Evolutionary conservation across 2,888 invertebrate genomes (phyloP), one percentile per base, ranked within the genome.

Genomic region (Dromius quadrimaculatus): DNA sequence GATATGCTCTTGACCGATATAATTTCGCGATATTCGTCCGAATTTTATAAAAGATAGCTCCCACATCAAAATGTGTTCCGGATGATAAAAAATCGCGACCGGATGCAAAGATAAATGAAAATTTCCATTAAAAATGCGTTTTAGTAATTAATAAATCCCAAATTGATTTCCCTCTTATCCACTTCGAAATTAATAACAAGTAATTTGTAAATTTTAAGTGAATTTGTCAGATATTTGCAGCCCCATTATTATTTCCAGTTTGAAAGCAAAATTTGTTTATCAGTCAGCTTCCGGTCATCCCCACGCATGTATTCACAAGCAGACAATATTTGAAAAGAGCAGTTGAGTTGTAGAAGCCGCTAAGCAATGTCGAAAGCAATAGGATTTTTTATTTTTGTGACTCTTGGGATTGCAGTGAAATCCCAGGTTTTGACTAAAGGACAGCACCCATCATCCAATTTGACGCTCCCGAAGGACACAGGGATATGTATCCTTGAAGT

Each of bases 401-500:
- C 59, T 19, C 28, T 68, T 59, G 68, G 59, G 22, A n/a, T 68
- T 20, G 41, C 28, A 19, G 45, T 68, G 11, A 59, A 68, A 19
- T 59, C 68, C 59, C 68, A 68, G 8, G 22, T 59, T 19, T 43
- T 43, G 22, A 32, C 45, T 19, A 68, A 68, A 45, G 68, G 68
- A 22, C 68, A 32, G 15, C 38, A 47, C 6, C 57, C 11, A 11
- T 13, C 59, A 34, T 17, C 50, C 23, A 65, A 65, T 65, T 19
- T 43, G 70, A 78, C 57, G 11, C 59, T 59, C 11, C 57, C 68
- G 5, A 68, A 45, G 59, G 34, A 38, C 5, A 45, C 79, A 47
- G 89, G 89, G 65, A 85, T 89, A 2, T 90, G 90, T 77, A 86
- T 85, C 73, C 83, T 86, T 36, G 88, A 88, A 85, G 86, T 90